Evolutionary conservation across 2,113 vertebrate genomes (phyloP), one percentile per base, ranked within the genome.

Genomic region (Elanus axillaris): DNA sequence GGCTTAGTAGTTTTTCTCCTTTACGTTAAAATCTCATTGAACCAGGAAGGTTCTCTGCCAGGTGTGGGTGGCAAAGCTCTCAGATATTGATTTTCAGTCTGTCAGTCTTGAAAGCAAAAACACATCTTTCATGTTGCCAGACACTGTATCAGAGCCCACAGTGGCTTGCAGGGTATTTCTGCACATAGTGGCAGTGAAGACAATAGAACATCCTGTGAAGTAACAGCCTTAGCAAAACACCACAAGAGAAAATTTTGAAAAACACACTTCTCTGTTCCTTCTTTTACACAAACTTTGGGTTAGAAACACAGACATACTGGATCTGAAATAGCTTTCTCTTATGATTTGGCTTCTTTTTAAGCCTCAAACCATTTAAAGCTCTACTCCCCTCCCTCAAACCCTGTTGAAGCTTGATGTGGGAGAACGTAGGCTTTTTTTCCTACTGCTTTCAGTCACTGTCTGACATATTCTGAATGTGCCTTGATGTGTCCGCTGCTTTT

Each of bases 151-250:
- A 79, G 69, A 94, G 80, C 73, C 45, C 84, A 59, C 84, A 88
- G 84, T 69, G 77, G 36, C 86, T 97, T 87, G 55, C 66, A 73
- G 89, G 40, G 80, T 76, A 82, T 86, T 95, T 91, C 94, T 96
- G 95, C 3, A 13, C 93, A 63, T 91, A 13, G 13, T 94, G 89
- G 87, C 81, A 88, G n/a, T 40, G 71, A 63, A 91, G 78, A 95
- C 96, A 97, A 95, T 90, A 88, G 87, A 93, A 96, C 96, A 96
- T 97, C 95, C 97, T 96, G 95, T 96, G 91, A 96, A 96, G 74
- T 67, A 93, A 95, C 71, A 86, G 84, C 59, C 66, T 76, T 69
- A 94, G 89, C 77, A 96, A 96, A 97, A 96, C 93, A 96, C 78
- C 89, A 95, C 60, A 66, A 91, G 87, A 94, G 69, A 96, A 94